phyloP scores from a whole-genome alignment of 2,113 vertebrate genomes.

The Chauna torquata region DNA sequence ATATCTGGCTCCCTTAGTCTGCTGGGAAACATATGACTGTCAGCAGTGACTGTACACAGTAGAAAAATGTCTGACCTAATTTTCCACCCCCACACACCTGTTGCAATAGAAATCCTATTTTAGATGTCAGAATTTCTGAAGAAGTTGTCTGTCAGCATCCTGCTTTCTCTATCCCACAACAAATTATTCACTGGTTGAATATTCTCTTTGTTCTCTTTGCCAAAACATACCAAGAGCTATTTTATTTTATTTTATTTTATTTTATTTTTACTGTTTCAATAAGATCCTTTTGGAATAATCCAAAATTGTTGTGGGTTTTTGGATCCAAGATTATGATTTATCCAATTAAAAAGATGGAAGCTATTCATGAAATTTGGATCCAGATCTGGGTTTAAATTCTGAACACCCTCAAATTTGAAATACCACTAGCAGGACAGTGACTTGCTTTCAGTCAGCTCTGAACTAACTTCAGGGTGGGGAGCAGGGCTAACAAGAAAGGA shows the following conservation, averaged over 20 bases:
- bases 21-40: not conserved
- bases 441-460: not conserved
- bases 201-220: not conserved
- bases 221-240: constrained; percentile 26
- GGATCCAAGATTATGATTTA: constrained; percentile 13
- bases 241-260: not conserved
- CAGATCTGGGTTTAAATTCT: not conserved
- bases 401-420: constrained; percentile 26
- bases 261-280: not conserved
- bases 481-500: not conserved
- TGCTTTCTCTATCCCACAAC: not conserved
- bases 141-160: not conserved
- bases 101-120: not conserved
- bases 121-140: not conserved
- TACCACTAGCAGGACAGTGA: not conserved
- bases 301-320: constrained; percentile 5
- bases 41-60: not conserved
- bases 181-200: constrained; percentile 11
- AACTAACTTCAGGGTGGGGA: not conserved
- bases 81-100: constrained; percentile 6
- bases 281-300: not conserved
- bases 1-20: not conserved
- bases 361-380: not conserved
- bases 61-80: not conserved
- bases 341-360: constrained; percentile 1